phyloP scores from a whole-genome alignment of 1,140 invertebrate species.

The Lamellibrachia luymesi region DNA sequence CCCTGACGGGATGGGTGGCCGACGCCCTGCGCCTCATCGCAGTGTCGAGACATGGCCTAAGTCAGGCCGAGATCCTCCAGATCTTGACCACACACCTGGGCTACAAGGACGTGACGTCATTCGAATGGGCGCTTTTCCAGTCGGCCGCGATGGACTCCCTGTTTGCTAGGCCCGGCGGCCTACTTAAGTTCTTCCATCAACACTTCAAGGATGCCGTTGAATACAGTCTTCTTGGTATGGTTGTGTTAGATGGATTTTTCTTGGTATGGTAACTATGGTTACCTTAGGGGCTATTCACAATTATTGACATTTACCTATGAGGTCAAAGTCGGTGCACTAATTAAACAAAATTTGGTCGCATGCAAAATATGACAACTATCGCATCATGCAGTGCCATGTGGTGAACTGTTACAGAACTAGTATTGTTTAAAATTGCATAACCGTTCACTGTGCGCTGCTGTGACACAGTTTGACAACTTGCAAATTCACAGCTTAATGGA shows the following conservation, averaged over 20 bases:
- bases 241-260: background rate
- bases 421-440: too few species aligned
- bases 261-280: background rate
- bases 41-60: conserved; percentile 46
- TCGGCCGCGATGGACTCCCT: conserved; percentile 38
- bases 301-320: too few species aligned
- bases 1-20: conserved; percentile 47
- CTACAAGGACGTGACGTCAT: conserved; percentile 44
- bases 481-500: too few species aligned
- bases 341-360: too few species aligned
- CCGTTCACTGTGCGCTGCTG: too few species aligned
- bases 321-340: too few species aligned
- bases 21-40: conserved; percentile 50
- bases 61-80: conserved; percentile 40
- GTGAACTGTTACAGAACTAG: too few species aligned
- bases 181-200: conserved; percentile 46
- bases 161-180: conserved; percentile 43
- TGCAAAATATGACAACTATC: too few species aligned
- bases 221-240: conserved; percentile 50
- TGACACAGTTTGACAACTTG: too few species aligned
- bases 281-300: too few species aligned
- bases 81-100: conserved; percentile 40
- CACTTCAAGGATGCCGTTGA: conserved; percentile 50
- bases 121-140: conserved; percentile 50
- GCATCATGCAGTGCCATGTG: too few species aligned